A percentile compares a stretch with the other conserved stretches of the same genome.
These are phyloP conservation scores for Hydroisotoma schaefferi DNA, from an alignment of 2,888 invertebrate species.

Conservation along the genomic window DNA sequence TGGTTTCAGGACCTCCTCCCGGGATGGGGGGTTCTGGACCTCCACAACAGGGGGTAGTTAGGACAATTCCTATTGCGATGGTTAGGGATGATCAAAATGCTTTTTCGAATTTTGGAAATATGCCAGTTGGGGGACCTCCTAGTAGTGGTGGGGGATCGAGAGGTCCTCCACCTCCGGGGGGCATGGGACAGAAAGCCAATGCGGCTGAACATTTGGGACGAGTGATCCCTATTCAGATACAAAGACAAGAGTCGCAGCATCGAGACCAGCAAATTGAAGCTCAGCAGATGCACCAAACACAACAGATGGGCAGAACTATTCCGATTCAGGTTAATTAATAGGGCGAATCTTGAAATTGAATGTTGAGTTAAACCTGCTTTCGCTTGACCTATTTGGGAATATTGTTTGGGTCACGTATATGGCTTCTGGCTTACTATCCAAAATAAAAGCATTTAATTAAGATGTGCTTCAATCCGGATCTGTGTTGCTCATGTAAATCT, in stretches of 20 bases:
- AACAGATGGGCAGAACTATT: constrained; percentile 35
- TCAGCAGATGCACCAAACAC: background rate
- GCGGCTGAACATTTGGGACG: constrained; percentile 34
- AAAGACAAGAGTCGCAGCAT: constrained; percentile 46
- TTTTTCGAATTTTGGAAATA: background rate
- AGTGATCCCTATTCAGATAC: constrained; percentile 43
- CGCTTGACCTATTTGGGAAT: too few species aligned
- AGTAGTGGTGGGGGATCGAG: background rate
- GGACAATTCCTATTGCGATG: constrained; percentile 44
- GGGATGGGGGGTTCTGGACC: too few species aligned
- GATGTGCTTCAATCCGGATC: too few species aligned
- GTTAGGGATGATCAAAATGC: constrained; percentile 11
- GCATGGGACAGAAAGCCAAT: background rate
- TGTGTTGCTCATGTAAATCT: too few species aligned
- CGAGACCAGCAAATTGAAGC: background rate
- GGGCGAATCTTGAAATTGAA: constrained; percentile 1
- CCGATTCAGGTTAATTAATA: constrained; percentile 48
- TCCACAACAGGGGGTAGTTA: constrained; percentile 10
- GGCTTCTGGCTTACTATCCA: too few species aligned
- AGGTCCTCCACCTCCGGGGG: background rate
- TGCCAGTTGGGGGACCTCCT: background rate
- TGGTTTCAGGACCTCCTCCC: constrained; percentile 3
- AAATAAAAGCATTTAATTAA: too few species aligned
- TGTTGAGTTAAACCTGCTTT: too few species aligned
- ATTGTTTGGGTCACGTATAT: too few species aligned